Evolutionary conservation across 2,888 invertebrate species (phyloP), one percentile per base, ranked within the genome.

Genomic region (Lasioglossum lativentre): DNA sequence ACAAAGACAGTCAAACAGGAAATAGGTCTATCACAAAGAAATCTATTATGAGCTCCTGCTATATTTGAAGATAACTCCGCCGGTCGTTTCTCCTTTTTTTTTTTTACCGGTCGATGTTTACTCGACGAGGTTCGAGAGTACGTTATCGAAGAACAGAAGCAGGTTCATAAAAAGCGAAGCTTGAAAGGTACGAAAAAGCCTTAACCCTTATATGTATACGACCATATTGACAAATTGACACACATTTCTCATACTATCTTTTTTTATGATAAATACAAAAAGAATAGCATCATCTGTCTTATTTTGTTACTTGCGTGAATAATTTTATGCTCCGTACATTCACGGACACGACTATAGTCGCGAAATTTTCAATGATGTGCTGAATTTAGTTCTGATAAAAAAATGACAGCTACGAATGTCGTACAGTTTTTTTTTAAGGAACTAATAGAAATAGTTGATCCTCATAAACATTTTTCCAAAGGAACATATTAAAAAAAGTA

Each of bases 1-100:
- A 74, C 70, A 84, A 87, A 84, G 75, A 63, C 30, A 56, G 34
- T 45, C 5, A 56, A 82, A 75, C 56, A 63, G 42, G 27, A 76
- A 38, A 52, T n/a, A 38, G 70, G 34, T 59, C 79, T 30, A 56
- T 77, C 78, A 40, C 27, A 52, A 74, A 81, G 42, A 14, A 77
- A 70, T 70, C 63, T 40, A 73, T 63, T 86, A 79, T 40, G 74
- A 73, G 66, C 14, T 73, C 12, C 30, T 59, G 75, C 40, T 42
- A 27, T 47, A 30, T 30, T 66, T 6, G 27, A 66, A 66, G 30
- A 30, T 16, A 34, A 8, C 52, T 74, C 38, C 14, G 34, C 3
- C 14, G 74, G 19, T 52, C 40, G n/a, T 70, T 42, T n/a, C n/a
- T 70, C 23, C 3, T n/a, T 56, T 52, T 34, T n/a, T 56, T 52